Conservation (phyloP, 2,797 vertebrate genomes). For the Lutjanus argentimaculatus region DNA sequence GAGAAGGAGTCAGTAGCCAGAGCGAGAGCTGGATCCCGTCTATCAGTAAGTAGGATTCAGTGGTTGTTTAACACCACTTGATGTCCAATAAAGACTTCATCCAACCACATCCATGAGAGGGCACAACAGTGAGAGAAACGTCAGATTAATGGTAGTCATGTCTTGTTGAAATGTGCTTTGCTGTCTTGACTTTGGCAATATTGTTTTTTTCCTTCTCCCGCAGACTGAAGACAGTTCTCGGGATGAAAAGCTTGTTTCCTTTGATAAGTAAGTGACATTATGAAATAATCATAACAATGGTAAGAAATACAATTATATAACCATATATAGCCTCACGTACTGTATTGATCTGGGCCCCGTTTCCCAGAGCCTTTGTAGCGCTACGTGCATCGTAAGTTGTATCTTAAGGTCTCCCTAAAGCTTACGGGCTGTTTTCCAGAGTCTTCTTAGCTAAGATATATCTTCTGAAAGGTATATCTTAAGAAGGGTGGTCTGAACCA, state of each 20-base stretch:
- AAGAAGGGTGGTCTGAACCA: too few species aligned
- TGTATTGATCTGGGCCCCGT: background rate
- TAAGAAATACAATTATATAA: background rate
- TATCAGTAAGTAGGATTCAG: conserved; percentile 57
- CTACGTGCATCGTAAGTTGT: too few species aligned
- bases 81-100: background rate
- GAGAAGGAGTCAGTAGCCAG: conserved; percentile 94
- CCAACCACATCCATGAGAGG: background rate
- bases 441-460: too few species aligned
- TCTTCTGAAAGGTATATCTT: too few species aligned
- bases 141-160: background rate
- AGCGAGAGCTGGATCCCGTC: conserved; percentile 90
- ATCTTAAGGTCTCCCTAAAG: too few species aligned
- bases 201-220: conserved; percentile 35
- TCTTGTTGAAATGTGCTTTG: background rate
- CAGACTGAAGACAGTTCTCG: conserved; percentile 90
- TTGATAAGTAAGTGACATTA: conserved; percentile 90
- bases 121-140: background rate
- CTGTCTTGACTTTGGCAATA: background rate
- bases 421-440: too few species aligned
- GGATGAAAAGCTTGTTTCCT: conserved; percentile 95
- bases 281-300: background rate
- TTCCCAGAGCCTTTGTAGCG: too few species aligned
- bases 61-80: background rate
- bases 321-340: background rate